These are phyloP conservation scores for Philaethria dido DNA, from an alignment of 2,888 invertebrate genomes.

Conservation along the genomic window DNA sequence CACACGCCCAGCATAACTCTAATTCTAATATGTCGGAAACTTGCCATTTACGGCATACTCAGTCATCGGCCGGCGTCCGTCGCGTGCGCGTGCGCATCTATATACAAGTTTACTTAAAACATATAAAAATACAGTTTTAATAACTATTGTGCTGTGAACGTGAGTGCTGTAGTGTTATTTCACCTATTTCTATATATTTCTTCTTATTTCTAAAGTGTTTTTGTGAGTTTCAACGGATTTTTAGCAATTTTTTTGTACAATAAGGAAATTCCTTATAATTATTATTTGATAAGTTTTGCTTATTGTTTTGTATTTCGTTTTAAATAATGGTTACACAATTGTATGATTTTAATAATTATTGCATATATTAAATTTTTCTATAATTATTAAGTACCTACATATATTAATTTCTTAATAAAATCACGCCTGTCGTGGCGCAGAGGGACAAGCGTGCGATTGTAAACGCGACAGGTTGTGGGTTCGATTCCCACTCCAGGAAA, in stretches of 20 bases:
- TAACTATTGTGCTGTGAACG: neutral
- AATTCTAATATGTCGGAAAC: slow-evolving; percentile 39
- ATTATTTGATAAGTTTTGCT: slow-evolving; percentile 1
- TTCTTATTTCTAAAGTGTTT: slow-evolving; percentile 4
- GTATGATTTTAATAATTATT: neutral
- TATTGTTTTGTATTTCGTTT: neutral
- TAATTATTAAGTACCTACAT: no score
- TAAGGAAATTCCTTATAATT: slow-evolving; percentile 3
- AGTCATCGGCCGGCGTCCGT: slow-evolving; percentile 34
- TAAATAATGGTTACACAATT: neutral
- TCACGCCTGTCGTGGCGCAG: no score
- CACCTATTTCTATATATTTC: neutral
- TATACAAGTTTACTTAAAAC: neutral
- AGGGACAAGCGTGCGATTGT: no score
- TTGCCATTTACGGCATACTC: slow-evolving; percentile 42
- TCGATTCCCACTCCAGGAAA: no score
- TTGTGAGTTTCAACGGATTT: slow-evolving; percentile 9
- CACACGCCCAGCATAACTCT: slow-evolving; percentile 13
- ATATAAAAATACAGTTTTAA: neutral
- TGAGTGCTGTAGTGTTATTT: slow-evolving; percentile 14
- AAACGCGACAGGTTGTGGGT: no score
- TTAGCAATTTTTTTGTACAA: neutral
- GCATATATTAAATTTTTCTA: no score
- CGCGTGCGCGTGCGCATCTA: slow-evolving; percentile 27
- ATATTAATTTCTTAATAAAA: neutral